Evolutionary conservation across 2,888 invertebrate species (phyloP).

Genomic region (Eupithecia subfuscata): DNA sequence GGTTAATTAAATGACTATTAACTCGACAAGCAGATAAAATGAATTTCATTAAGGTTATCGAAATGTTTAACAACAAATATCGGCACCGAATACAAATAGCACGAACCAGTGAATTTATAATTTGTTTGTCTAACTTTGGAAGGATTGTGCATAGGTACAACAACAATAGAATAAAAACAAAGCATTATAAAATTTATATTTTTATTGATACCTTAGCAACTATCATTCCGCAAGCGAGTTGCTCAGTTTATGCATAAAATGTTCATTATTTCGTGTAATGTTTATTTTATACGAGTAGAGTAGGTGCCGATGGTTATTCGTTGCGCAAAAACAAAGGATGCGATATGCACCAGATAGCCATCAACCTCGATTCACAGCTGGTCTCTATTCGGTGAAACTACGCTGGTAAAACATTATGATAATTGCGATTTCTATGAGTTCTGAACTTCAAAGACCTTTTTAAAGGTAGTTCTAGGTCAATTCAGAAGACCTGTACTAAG

Average conservation of each 20-base stretch:
- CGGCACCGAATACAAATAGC: not conserved
- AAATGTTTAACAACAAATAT: not conserved
- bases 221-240: slow-evolving; percentile 8
- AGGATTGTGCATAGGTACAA: not conserved
- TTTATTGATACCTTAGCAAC: not conserved
- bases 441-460: not conserved
- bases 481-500: too few species aligned
- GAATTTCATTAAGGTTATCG: not conserved
- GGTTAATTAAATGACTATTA: not conserved
- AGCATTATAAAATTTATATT: not conserved
- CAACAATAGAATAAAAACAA: not conserved
- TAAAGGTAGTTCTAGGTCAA: too few species aligned
- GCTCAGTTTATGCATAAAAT: slow-evolving; percentile 22
- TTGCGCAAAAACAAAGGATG: slow-evolving; percentile 49
- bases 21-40: not conserved
- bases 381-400: slow-evolving; percentile 24
- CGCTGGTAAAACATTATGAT: not conserved
- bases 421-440: not conserved
- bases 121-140: not conserved
- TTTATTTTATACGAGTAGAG: slow-evolving; percentile 2
- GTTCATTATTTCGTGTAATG: slow-evolving; percentile 20
- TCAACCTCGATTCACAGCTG: slow-evolving; percentile 34
- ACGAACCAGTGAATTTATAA: not conserved
- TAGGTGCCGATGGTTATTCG: slow-evolving; percentile 13
- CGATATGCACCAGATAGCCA: slow-evolving; percentile 44